These are phyloP conservation scores for Drosophila falleni DNA, from an alignment of 2,888 invertebrate genomes.

Conservation along the genomic window DNA sequence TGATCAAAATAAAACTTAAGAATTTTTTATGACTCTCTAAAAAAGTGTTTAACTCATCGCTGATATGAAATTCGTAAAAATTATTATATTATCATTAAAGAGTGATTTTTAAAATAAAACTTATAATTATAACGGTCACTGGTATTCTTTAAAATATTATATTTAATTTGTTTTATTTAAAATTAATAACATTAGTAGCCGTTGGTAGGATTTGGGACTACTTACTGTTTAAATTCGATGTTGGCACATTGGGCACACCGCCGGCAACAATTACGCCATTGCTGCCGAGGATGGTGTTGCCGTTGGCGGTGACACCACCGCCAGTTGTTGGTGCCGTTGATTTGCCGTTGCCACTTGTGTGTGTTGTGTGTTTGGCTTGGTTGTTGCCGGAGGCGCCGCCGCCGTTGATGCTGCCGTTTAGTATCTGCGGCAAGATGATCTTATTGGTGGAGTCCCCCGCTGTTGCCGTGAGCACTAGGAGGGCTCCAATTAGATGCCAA, in stretches of 20 bases:
- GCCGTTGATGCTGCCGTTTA: constrained; percentile 66
- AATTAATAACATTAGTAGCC: not conserved
- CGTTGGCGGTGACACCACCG: constrained; percentile 51
- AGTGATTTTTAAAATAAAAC: too few relatives aligned
- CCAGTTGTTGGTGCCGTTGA: constrained; percentile 41
- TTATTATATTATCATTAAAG: too few relatives aligned
- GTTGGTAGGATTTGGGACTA: constrained; percentile 17
- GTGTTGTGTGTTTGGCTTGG: constrained; percentile 41
- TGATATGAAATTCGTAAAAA: too few relatives aligned
- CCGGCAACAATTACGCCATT: constrained; percentile 81
- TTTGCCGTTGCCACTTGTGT: constrained; percentile 48
- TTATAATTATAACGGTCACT: too few relatives aligned
- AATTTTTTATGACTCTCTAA: too few relatives aligned
- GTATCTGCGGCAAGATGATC: constrained; percentile 82
- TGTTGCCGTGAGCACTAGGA: constrained; percentile 85
- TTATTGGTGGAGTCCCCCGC: constrained; percentile 85
- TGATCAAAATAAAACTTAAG: too few relatives aligned
- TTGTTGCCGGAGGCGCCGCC: constrained; percentile 37
- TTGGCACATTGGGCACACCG: constrained; percentile 75
- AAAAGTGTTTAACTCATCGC: too few relatives aligned
- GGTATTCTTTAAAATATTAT: too few relatives aligned
- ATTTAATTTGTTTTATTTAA: not conserved
- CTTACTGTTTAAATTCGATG: constrained; percentile 83
- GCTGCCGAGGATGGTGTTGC: constrained; percentile 72
- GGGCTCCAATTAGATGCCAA: constrained; percentile 85